Percentiles rank a stretch among this genome's conserved stretches.
These are phyloP conservation scores for Apeltes quadracus DNA, from an alignment of 2,113 vertebrate genomes.

Conservation along the genomic window DNA sequence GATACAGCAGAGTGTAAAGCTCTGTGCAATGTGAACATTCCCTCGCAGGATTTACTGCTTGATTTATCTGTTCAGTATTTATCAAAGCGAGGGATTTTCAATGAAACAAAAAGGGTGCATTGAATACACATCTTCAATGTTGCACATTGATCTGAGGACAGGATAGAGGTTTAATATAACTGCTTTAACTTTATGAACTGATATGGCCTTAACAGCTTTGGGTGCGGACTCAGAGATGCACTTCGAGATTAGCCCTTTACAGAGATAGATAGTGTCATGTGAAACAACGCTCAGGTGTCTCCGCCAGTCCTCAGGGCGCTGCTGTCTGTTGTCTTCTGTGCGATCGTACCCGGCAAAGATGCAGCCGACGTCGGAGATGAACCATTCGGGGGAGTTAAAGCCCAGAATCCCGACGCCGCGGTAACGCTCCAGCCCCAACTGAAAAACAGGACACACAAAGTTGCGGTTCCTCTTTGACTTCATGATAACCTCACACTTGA, in stretches of 20 bases:
- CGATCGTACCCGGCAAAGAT: conserved; percentile 84
- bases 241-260: conserved; percentile 3
- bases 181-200: neutral
- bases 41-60: neutral
- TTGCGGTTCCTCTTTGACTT: neutral
- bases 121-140: neutral
- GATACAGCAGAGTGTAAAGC: neutral
- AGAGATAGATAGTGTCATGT: neutral
- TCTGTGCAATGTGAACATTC: neutral
- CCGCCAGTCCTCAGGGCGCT: neutral
- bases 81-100: neutral
- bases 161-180: neutral
- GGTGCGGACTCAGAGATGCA: conserved; percentile 2
- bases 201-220: neutral
- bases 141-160: neutral
- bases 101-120: neutral
- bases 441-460: conserved; percentile 11
- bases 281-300: neutral
- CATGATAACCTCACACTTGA: conserved; percentile 47
- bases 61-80: neutral
- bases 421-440: conserved; percentile 85
- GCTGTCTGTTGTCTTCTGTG: neutral
- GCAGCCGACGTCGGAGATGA: conserved; percentile 81
- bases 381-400: conserved; percentile 84
- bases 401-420: conserved; percentile 84